Evolutionary conservation across 2,888 invertebrate species (phyloP).

Genomic region (Hirudinaria manillensis): DNA sequence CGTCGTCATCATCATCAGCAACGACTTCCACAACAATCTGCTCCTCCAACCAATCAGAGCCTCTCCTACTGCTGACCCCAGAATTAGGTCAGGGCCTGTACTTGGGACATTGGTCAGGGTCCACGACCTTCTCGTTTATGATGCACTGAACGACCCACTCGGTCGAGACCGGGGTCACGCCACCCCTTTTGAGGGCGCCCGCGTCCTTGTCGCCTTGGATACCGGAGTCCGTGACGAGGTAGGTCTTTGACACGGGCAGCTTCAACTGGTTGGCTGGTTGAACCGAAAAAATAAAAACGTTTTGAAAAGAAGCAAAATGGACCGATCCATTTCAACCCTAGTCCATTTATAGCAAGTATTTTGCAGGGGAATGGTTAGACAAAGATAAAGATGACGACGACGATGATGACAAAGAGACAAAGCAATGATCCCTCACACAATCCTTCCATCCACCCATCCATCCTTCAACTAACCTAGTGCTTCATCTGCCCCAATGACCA

Average conservation of each 20-base stretch:
- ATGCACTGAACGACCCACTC: slow-evolving; percentile 14
- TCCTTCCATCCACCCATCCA: background rate
- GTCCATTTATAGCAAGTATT: background rate
- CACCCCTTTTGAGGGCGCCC: background rate
- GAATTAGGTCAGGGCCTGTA: slow-evolving; percentile 5
- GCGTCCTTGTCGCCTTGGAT: background rate
- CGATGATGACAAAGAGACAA: too few species aligned
- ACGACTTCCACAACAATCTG: too few species aligned
- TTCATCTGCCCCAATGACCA: background rate
- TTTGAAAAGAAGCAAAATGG: too few species aligned
- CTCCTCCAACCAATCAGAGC: too few species aligned
- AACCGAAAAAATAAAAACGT: background rate
- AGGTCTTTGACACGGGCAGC: background rate
- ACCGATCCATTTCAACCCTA: too few species aligned
- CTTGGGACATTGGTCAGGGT: background rate
- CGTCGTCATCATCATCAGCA: too few species aligned
- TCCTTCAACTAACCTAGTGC: background rate
- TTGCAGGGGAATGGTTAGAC: too few species aligned
- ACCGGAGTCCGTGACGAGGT: background rate
- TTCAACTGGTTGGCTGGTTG: background rate
- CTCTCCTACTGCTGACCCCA: too few species aligned
- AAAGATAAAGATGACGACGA: too few species aligned
- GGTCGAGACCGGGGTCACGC: background rate
- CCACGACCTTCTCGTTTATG: background rate
- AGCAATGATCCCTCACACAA: background rate